Conservation (phyloP, 2,888 invertebrate genomes). For the Hedya salicella region DNA sequence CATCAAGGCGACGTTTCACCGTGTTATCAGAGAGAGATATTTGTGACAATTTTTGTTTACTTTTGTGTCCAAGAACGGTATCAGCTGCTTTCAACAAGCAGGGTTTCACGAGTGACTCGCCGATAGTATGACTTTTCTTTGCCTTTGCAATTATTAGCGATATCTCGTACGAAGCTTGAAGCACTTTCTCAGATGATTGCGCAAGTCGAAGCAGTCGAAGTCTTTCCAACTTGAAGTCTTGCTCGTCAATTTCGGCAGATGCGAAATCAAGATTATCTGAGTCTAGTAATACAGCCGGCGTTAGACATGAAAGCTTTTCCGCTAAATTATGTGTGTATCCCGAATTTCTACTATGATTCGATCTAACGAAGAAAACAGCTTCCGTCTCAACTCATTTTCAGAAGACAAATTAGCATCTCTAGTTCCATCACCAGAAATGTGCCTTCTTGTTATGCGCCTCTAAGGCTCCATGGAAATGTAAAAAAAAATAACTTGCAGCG, state of each 20-base stretch:
- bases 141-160: too few species aligned
- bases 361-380: background rate
- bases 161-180: too few species aligned
- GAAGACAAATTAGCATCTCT: background rate
- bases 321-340: background rate
- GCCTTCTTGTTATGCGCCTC: background rate
- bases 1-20: constrained; percentile 8
- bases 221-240: too few species aligned
- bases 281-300: background rate
- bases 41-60: constrained; percentile 21
- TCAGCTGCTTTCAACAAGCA: constrained; percentile 16
- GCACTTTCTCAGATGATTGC: too few species aligned
- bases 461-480: background rate
- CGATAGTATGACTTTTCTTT: constrained; percentile 27
- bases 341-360: background rate
- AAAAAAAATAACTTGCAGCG: too few species aligned
- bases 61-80: constrained; percentile 15
- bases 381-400: background rate
- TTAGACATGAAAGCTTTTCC: background rate
- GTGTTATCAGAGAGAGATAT: constrained; percentile 9
- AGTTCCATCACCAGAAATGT: background rate
- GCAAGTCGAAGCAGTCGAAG: too few species aligned
- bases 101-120: constrained; percentile 25
- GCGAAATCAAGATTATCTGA: constrained; percentile 13
- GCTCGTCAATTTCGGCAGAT: constrained; percentile 21